phyloP scores from a whole-genome alignment of 2,888 invertebrate species.

The Pherbina coryleti region DNA sequence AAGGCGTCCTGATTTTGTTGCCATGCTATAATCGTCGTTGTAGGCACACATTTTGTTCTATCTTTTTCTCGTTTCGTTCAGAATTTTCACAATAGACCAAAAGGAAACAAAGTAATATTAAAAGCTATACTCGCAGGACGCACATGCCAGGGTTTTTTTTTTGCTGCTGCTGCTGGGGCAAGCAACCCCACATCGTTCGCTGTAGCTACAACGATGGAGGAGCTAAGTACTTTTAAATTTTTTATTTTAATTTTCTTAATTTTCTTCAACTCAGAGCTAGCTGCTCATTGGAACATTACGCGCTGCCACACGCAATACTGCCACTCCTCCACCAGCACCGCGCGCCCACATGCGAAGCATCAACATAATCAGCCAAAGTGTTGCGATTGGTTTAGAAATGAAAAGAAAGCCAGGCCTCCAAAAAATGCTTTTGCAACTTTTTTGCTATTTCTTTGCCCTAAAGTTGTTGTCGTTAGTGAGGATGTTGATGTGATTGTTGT shows the following conservation, averaged over 20 bases:
- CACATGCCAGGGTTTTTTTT: background rate
- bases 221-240: slow-evolving; percentile 1
- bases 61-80: too few species aligned
- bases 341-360: slow-evolving; percentile 17
- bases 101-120: too few species aligned
- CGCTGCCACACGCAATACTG: slow-evolving; percentile 5
- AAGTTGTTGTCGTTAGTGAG: background rate
- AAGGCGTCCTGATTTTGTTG: too few species aligned
- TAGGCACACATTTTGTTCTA: too few species aligned
- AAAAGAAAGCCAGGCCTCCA: slow-evolving; percentile 41
- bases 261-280: background rate
- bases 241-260: slow-evolving; percentile 11
- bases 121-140: too few species aligned
- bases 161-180: background rate
- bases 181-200: background rate
- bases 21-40: too few species aligned
- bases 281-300: background rate
- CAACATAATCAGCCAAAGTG: slow-evolving; percentile 39
- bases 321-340: background rate
- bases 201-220: slow-evolving; percentile 25
- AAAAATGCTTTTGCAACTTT: slow-evolving; percentile 26
- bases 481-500: background rate
- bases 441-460: slow-evolving; percentile 8
- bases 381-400: slow-evolving; percentile 41
- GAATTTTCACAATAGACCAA: too few species aligned